A percentile compares a stretch with the other conserved stretches of the same genome.
Evolutionary conservation across 2,797 vertebrate species (phyloP).

Genomic region (Ataeniobius toweri): DNA sequence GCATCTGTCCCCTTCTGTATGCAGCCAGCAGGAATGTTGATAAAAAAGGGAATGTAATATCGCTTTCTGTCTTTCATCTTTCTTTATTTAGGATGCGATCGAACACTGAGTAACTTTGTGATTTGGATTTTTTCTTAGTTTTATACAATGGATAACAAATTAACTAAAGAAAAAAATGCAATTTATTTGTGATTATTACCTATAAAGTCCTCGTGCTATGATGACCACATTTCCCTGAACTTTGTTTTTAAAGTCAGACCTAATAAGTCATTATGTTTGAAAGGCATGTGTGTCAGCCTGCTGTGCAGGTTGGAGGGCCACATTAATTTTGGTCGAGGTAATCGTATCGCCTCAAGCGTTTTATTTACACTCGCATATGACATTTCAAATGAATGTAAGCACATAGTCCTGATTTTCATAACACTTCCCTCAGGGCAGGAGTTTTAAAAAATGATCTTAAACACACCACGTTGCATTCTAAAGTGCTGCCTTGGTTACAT

Average conservation of each 20-base stretch:
- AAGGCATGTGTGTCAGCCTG: conserved; percentile 4
- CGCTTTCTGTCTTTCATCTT: background rate
- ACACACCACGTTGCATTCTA: conserved; percentile 26
- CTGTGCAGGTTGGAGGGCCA: conserved; percentile 21
- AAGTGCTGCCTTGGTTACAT: conserved; percentile 25
- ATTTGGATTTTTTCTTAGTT: background rate
- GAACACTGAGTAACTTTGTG: background rate
- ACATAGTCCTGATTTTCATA: conserved; percentile 22
- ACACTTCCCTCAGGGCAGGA: conserved; percentile 24
- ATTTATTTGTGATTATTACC: background rate
- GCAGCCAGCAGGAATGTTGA: background rate
- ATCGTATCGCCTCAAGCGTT: conserved; percentile 14
- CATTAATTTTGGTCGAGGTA: conserved; percentile 10
- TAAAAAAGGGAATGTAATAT: background rate
- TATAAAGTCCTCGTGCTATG: background rate
- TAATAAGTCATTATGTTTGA: background rate
- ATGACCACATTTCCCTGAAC: background rate
- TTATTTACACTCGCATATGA: conserved; percentile 12
- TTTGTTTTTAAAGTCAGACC: background rate
- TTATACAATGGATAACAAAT: background rate
- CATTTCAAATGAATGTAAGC: conserved; percentile 20
- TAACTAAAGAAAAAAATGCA: background rate
- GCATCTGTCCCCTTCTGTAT: background rate
- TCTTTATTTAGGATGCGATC: background rate
- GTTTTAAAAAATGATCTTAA: conserved; percentile 29